Conservation (phyloP, 1,140 invertebrate species). For the Lordiphosa mommai region DNA sequence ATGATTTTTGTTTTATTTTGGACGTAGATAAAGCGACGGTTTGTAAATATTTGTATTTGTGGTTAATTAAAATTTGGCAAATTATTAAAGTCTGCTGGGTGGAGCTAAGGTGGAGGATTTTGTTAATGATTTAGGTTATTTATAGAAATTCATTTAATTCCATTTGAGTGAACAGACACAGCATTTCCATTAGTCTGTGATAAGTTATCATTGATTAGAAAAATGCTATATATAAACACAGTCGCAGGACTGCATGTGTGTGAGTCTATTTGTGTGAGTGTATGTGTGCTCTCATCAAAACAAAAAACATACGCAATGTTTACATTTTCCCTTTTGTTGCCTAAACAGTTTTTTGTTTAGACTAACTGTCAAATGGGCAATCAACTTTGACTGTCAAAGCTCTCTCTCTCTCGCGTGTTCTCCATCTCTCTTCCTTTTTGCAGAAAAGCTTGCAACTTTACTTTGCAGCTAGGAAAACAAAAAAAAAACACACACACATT, state of each 20-base stretch:
- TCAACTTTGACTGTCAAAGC: slow-evolving; percentile 43
- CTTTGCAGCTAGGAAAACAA: slow-evolving; percentile 46
- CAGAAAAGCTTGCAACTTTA: slow-evolving; percentile 50
- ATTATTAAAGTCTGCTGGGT: slow-evolving; percentile 28
- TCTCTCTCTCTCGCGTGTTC: slow-evolving; percentile 14
- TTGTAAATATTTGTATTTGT: slow-evolving; percentile 13
- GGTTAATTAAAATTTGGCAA: slow-evolving; percentile 10
- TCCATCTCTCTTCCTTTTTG: slow-evolving; percentile 16
- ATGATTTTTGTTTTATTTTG: slow-evolving; percentile 19
- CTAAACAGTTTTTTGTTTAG: slow-evolving; percentile 41
- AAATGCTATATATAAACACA: slow-evolving; percentile 29
- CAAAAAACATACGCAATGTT: slow-evolving; percentile 70
- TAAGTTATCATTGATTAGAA: slow-evolving; percentile 53
- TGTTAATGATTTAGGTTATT: slow-evolving; percentile 10
- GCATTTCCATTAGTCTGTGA: slow-evolving; percentile 47
- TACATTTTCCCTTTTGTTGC: slow-evolving; percentile 68
- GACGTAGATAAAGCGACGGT: slow-evolving; percentile 39
- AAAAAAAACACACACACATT: slow-evolving; percentile 40
- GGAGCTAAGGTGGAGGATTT: neutral
- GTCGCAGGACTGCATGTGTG: neutral
- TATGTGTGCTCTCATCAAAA: slow-evolving; percentile 44
- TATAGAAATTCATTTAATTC: slow-evolving; percentile 64
- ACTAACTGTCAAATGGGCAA: slow-evolving; percentile 58
- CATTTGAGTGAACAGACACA: slow-evolving; percentile 35
- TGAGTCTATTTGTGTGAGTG: neutral